Evolutionary conservation across 2,113 vertebrate genomes (phyloP).

Genomic region (Pycnonotus jocosus): DNA sequence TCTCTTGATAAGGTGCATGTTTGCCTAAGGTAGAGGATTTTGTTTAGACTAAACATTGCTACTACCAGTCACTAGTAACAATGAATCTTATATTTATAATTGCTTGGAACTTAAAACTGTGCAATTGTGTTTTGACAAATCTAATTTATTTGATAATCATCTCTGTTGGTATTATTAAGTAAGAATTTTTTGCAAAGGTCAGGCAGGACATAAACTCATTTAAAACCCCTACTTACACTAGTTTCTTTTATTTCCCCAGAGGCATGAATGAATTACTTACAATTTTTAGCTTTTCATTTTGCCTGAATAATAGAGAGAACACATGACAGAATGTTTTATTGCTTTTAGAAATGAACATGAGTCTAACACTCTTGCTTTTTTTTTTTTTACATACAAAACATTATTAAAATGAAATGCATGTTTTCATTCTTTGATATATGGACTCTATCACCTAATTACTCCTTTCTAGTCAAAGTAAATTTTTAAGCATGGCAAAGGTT

Average conservation of each 20-base stretch:
- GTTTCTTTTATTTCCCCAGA: constrained; percentile 3
- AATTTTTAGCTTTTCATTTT: neutral
- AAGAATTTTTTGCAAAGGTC: neutral
- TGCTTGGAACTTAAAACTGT: neutral
- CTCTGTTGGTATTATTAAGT: neutral
- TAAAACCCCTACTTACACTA: neutral
- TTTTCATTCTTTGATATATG: neutral
- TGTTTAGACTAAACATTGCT: neutral
- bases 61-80: neutral
- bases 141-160: constrained; percentile 21
- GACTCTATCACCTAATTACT: neutral
- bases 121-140: neutral
- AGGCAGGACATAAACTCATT: neutral
- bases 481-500: neutral
- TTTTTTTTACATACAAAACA: neutral
- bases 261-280: neutral
- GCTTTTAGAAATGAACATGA: neutral
- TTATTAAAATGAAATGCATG: neutral
- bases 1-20: neutral
- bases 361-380: neutral
- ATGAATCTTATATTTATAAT: neutral
- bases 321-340: neutral
- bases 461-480: neutral
- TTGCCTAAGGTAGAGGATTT: neutral
- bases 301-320: neutral